phyloP scores from a whole-genome alignment of 2,888 invertebrate genomes.

The Camponotus fellah region DNA sequence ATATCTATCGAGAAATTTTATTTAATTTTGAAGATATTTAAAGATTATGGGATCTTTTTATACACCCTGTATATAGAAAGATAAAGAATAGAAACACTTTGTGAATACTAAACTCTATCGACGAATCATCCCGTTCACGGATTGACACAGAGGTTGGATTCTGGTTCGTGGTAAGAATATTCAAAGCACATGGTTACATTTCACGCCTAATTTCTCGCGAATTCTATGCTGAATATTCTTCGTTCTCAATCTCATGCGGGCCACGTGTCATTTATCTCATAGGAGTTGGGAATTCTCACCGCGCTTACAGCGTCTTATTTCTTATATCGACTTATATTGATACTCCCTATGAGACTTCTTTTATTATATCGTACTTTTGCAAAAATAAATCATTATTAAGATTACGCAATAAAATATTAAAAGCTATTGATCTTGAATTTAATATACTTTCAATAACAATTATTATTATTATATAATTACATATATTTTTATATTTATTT shows the following conservation, averaged over 20 bases:
- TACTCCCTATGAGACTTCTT: background rate
- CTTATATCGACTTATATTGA: background rate
- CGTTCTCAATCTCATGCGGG: slow-evolving; percentile 74
- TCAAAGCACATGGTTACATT: slow-evolving; percentile 82
- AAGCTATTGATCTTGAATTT: background rate
- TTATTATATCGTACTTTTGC: background rate
- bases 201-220: slow-evolving; percentile 84
- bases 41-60: background rate
- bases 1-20: no score
- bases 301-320: slow-evolving; percentile 21
- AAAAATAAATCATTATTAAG: background rate
- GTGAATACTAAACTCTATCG: slow-evolving; percentile 52
- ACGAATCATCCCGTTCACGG: slow-evolving; percentile 59
- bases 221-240: slow-evolving; percentile 81
- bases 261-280: slow-evolving; percentile 70
- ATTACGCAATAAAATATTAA: background rate
- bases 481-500: no score
- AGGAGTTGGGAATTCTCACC: slow-evolving; percentile 57
- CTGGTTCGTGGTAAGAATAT: slow-evolving; percentile 78
- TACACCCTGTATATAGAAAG: background rate
- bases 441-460: background rate
- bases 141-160: slow-evolving; percentile 66
- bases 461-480: background rate
- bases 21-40: background rate
- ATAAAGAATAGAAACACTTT: slow-evolving; percentile 35